phyloP scores from a whole-genome alignment of 2,113 vertebrate genomes.

The Pedionomus torquatus region DNA sequence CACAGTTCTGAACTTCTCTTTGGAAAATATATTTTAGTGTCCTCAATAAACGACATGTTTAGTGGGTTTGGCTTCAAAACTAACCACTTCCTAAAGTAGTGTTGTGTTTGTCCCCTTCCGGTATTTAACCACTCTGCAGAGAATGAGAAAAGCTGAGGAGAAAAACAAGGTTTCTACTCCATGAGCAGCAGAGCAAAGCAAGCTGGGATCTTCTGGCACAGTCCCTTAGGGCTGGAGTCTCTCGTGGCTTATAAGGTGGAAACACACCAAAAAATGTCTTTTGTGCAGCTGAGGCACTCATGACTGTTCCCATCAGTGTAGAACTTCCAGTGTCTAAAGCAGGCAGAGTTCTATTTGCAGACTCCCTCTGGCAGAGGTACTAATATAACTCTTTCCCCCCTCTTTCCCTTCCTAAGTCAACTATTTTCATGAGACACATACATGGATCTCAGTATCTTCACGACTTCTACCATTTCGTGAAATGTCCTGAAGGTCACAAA shows the following conservation, averaged over 20 bases:
- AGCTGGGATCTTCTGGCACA: background rate
- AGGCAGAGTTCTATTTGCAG: background rate
- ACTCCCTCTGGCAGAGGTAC: background rate
- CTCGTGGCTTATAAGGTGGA: background rate
- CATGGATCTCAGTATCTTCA: background rate
- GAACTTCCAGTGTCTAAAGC: background rate
- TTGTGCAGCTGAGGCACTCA: background rate
- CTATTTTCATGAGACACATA: background rate
- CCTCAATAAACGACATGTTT: background rate
- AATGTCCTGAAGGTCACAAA: background rate
- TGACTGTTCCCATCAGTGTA: background rate
- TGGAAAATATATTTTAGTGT: background rate
- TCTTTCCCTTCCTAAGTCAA: background rate
- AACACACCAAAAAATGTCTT: background rate
- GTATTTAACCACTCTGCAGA: background rate
- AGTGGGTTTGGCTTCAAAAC: slow-evolving; percentile 16
- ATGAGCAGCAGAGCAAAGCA: background rate
- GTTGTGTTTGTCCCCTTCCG: background rate
- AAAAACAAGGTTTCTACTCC: background rate
- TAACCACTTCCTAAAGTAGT: background rate
- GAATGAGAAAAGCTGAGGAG: background rate
- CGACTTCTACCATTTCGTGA: background rate
- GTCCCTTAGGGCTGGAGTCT: background rate
- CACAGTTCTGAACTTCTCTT: background rate
- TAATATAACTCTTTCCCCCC: background rate